These are phyloP conservation scores for Numida meleagris DNA, from an alignment of 2,113 vertebrate genomes.

Conservation along the genomic window DNA sequence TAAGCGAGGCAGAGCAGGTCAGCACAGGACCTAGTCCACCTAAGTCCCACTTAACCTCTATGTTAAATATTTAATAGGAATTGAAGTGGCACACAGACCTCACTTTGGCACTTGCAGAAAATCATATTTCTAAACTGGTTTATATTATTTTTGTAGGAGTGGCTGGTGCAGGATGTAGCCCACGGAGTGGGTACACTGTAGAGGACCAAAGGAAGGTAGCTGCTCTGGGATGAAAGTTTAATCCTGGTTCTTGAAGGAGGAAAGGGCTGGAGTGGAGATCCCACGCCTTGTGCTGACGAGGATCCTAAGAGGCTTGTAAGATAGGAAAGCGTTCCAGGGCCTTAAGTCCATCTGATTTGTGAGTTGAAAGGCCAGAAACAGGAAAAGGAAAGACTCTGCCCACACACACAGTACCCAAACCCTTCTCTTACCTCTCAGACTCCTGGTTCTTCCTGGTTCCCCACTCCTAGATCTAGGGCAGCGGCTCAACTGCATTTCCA, in stretches of 20 bases:
- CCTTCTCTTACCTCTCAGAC: background rate
- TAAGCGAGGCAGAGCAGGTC: background rate
- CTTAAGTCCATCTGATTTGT: background rate
- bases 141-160: background rate
- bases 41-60: background rate
- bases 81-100: accelerated
- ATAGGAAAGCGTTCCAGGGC: background rate
- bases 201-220: background rate
- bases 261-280: background rate
- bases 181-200: background rate
- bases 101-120: background rate
- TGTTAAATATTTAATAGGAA: background rate
- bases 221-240: background rate
- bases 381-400: background rate
- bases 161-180: background rate
- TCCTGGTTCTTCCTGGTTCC: background rate
- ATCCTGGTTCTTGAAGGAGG: background rate
- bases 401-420: background rate
- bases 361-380: background rate
- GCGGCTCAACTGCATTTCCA: background rate
- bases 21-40: background rate
- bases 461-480: background rate
- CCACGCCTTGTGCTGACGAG: background rate
- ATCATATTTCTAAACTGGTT: background rate
- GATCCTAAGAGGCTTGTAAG: background rate